Evolutionary conservation across 2,888 invertebrate genomes (phyloP), one percentile per base, ranked within the genome.

Genomic region (Pandemis heparana): DNA sequence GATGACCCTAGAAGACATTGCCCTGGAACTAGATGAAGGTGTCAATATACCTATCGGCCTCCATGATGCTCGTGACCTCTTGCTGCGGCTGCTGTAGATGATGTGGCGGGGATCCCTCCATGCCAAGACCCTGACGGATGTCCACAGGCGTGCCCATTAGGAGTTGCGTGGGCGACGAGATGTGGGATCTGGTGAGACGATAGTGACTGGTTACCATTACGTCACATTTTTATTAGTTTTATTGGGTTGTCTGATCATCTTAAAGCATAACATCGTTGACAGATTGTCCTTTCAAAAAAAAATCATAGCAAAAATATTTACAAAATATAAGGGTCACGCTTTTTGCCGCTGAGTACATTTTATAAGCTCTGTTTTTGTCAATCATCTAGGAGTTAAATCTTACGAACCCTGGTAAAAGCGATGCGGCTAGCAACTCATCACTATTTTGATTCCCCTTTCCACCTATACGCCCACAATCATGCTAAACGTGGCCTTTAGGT

Each of bases 1-100:
- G 46, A 12, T 46, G 48, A 48, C n/a, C 7, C 14, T n/a, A 5
- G n/a, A n/a, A 16, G 3, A 16, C 8, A 7, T 6, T 1, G 16
- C 10, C n/a, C 41, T 67, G 9, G 16, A 9, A 46, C n/a, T n/a
- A n/a, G 5, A 41, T 6, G 2, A 9, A 23, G 5, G 38, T 14
- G 23, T 48, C 60, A 5, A 51, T 38, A 74, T 81, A 94, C 94
- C 94, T 95, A 74, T 95, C 95, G 76, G 95, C 95, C 75, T 95
- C 95, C 95, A 95, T 95, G 43, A 95, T 83, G 80, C 95, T 95
- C 53, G 95, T 94, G 77, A 94, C 83, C 80, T 95, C 94, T 3
- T 88, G 91, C 75, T 94, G 87, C 0, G 91, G 88, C 71, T 92
- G 94, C 77, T 92, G 94, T 38, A 90, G 71, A 32, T 92, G 93